A percentile compares a stretch with the other conserved stretches of the same genome.
These are phyloP conservation scores for Capitella teleta DNA, from an alignment of 1,140 invertebrate genomes.

Conservation along the genomic window DNA sequence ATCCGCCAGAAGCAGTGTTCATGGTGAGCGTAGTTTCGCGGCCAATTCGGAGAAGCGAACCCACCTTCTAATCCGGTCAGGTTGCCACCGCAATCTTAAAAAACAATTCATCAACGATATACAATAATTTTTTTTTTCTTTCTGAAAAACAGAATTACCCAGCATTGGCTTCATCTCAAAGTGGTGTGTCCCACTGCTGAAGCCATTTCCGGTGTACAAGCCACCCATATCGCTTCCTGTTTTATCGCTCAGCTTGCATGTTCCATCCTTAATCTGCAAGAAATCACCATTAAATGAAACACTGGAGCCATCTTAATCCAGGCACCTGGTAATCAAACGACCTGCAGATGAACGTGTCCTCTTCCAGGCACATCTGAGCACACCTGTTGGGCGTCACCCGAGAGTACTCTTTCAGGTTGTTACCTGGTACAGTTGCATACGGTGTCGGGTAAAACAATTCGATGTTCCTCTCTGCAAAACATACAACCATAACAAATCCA, in stretches of 20 bases:
- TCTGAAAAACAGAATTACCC: too few species aligned
- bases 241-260: constrained; percentile 29
- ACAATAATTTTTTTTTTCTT: too few species aligned
- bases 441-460: constrained; percentile 30
- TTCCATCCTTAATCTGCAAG: constrained; percentile 17
- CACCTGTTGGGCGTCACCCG: constrained; percentile 29
- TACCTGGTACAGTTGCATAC: constrained; percentile 26
- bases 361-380: constrained; percentile 30
- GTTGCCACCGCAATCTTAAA: constrained; percentile 9
- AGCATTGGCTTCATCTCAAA: constrained; percentile 38
- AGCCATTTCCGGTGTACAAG: constrained; percentile 23
- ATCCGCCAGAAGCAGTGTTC: constrained; percentile 8
- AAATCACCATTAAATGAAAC: too few species aligned
- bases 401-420: constrained; percentile 26
- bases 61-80: not conserved
- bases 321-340: constrained; percentile 40
- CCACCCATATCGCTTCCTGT: constrained; percentile 34
- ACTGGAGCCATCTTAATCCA: too few species aligned
- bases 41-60: constrained; percentile 9
- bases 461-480: constrained; percentile 12
- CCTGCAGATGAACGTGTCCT: constrained; percentile 29
- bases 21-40: constrained; percentile 5
- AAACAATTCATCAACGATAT: too few species aligned
- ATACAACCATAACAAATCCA: not conserved
- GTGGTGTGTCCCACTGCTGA: constrained; percentile 28